These are phyloP conservation scores for Xylota sylvarum DNA, from an alignment of 2,888 invertebrate species.

Conservation along the genomic window DNA sequence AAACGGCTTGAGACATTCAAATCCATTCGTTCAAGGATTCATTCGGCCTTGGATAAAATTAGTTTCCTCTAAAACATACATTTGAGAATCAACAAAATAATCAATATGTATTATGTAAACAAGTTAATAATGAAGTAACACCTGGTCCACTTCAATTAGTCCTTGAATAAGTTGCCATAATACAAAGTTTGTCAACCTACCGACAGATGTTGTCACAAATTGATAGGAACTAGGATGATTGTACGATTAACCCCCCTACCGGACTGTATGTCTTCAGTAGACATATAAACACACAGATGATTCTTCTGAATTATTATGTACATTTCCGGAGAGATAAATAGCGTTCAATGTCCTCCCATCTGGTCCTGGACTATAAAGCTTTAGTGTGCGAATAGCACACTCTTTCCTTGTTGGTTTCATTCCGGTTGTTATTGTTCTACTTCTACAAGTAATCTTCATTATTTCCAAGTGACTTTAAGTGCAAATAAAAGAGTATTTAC, in stretches of 20 bases:
- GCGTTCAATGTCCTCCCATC: neutral
- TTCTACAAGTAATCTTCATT: neutral
- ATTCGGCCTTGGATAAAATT: too few species aligned
- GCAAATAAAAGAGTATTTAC: neutral
- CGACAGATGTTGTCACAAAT: neutral
- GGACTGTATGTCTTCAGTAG: too few species aligned
- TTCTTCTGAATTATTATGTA: too few species aligned
- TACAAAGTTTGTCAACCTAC: neutral
- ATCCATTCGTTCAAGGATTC: too few species aligned
- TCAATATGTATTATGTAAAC: too few species aligned
- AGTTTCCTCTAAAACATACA: too few species aligned
- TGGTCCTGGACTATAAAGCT: neutral
- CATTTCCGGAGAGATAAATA: neutral
- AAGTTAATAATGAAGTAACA: too few species aligned
- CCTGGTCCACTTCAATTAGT: too few species aligned
- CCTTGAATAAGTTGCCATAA: neutral
- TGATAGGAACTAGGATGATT: neutral
- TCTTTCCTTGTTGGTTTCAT: neutral
- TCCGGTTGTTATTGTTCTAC: neutral
- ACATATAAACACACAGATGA: too few species aligned
- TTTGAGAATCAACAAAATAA: too few species aligned
- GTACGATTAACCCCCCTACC: neutral
- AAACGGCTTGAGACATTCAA: too few species aligned
- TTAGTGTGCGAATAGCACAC: neutral
- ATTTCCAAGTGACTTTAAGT: too few species aligned